Evolutionary conservation across 2,113 vertebrate species (phyloP).

Genomic region (Saccopteryx leptura): DNA sequence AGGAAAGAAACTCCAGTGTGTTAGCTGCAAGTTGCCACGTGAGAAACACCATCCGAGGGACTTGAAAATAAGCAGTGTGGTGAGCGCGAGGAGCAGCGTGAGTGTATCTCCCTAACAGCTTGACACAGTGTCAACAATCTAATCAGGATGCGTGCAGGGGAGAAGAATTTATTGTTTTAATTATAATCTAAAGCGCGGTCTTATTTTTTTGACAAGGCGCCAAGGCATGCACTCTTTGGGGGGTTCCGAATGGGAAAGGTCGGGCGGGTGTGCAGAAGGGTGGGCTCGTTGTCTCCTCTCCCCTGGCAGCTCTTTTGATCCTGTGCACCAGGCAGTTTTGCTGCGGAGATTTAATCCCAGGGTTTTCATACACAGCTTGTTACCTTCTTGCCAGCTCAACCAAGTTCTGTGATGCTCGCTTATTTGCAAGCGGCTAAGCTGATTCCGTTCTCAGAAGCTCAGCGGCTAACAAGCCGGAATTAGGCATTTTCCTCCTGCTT

Average conservation of each 20-base stretch:
- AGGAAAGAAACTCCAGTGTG: not conserved
- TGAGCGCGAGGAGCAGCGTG: not conserved
- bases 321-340: constrained; percentile 77
- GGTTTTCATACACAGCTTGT: constrained; percentile 86
- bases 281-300: constrained; percentile 62
- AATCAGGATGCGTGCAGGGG: constrained; percentile 64
- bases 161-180: constrained; percentile 82
- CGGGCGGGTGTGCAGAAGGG: not conserved
- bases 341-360: constrained; percentile 85
- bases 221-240: constrained; percentile 48
- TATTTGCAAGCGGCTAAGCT: constrained; percentile 85
- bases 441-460: constrained; percentile 77
- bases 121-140: constrained; percentile 77
- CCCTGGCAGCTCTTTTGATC: constrained; percentile 76
- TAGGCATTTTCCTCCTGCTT: constrained; percentile 74
- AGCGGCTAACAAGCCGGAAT: constrained; percentile 74
- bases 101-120: constrained; percentile 74
- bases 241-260: constrained; percentile 57
- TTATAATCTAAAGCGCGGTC: constrained; percentile 77
- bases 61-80: not conserved
- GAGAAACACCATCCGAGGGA: not conserved
- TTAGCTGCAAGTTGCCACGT: constrained; percentile 14
- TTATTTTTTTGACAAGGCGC: constrained; percentile 70
- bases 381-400: constrained; percentile 82
- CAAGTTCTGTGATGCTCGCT: constrained; percentile 74